A percentile compares a stretch with the other conserved stretches of the same genome.
These are phyloP conservation scores for Aldabrachelys gigantea DNA, from an alignment of 2,113 vertebrate genomes.

Conservation along the genomic window DNA sequence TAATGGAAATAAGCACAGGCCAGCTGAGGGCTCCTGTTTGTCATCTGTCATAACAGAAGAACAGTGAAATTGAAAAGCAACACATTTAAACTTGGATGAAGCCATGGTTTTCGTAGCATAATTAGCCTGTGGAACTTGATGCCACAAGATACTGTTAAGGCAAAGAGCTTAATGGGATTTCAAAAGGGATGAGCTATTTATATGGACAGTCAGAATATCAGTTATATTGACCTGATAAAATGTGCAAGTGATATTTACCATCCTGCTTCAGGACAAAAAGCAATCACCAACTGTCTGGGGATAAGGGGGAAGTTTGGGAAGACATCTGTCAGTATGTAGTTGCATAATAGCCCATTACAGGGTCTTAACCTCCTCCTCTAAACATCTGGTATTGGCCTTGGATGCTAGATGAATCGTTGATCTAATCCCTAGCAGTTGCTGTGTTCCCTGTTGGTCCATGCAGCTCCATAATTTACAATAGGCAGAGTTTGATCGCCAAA, in stretches of 20 bases:
- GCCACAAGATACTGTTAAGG: background rate
- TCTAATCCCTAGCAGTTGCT: background rate
- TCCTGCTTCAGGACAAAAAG: background rate
- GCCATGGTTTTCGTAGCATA: background rate
- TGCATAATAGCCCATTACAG: background rate
- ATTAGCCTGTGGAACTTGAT: background rate
- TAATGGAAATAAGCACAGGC: accelerated
- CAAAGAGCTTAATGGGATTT: background rate
- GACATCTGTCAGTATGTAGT: background rate
- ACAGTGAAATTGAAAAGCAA: accelerated
- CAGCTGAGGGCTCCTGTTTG: accelerated
- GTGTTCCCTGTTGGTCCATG: background rate
- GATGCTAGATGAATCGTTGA: background rate
- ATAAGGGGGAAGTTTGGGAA: background rate
- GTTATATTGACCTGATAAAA: background rate
- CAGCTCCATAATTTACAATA: background rate
- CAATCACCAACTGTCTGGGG: background rate
- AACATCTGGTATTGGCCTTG: background rate
- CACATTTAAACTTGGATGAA: background rate
- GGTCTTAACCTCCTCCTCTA: background rate
- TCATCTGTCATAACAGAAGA: accelerated
- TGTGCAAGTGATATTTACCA: background rate
- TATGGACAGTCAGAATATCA: background rate
- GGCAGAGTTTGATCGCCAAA: background rate
- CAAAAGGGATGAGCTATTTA: background rate